phyloP scores from a whole-genome alignment of 92 coral and sea anemone species.

The Phenganax marumi region DNA sequence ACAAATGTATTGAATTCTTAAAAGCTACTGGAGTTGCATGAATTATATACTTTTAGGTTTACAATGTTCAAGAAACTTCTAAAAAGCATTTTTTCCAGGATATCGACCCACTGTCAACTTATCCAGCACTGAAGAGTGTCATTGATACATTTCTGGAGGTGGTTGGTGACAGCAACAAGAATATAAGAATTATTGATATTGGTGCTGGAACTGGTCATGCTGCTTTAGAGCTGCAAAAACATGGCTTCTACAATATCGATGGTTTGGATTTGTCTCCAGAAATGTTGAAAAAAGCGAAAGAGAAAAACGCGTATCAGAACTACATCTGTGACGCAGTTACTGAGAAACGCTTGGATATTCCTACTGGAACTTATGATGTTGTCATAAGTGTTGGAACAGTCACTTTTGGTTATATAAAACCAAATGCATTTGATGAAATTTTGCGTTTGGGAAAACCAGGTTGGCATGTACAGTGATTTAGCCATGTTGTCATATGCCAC shows the following conservation, averaged over 20 bases:
- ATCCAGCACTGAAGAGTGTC: background rate
- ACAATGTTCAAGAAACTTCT: no score
- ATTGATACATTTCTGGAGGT: slow-evolving; percentile 16
- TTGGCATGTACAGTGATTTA: background rate
- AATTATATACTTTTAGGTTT: no score
- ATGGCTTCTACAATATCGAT: slow-evolving; percentile 35
- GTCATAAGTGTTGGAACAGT: slow-evolving; percentile 13
- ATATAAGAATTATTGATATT: slow-evolving; percentile 31
- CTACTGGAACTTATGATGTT: slow-evolving; percentile 24
- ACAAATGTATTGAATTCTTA: no score
- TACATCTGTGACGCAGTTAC: slow-evolving; percentile 28
- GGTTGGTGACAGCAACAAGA: background rate
- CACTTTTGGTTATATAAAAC: slow-evolving; percentile 30
- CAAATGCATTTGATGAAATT: slow-evolving; percentile 34
- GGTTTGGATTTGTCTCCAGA: slow-evolving; percentile 38
- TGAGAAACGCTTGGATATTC: slow-evolving; percentile 20
- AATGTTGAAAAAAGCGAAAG: slow-evolving; percentile 40
- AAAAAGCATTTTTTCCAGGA: background rate
- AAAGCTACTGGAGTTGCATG: no score
- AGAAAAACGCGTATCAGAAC: slow-evolving; percentile 19
- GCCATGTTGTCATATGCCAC: no score
- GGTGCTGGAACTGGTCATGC: slow-evolving; percentile 47
- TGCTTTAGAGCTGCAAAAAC: slow-evolving; percentile 34
- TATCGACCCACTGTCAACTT: background rate
- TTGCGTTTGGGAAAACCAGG: slow-evolving; percentile 26